Conservation (phyloP, 2,888 invertebrate species). For the Nomada ferruginata region DNA sequence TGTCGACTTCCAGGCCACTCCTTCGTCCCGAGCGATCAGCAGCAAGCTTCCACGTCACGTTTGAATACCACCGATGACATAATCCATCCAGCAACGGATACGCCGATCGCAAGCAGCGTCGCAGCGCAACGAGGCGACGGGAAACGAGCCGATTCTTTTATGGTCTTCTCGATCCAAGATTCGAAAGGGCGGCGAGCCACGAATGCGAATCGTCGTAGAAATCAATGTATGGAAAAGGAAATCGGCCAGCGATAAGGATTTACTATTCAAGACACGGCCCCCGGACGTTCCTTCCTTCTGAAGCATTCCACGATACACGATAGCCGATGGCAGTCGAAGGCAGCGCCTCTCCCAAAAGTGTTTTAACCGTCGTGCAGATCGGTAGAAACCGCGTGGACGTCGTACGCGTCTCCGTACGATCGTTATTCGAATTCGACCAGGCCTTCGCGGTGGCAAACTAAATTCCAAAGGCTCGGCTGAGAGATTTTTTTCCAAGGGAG, state of each 20-base stretch:
- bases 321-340: constrained; percentile 78
- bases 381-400: constrained; percentile 39
- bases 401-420: constrained; percentile 8
- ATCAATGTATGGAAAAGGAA: constrained; percentile 75
- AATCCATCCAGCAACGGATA: constrained; percentile 9
- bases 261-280: constrained; percentile 80
- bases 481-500: neutral
- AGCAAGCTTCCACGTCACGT: neutral
- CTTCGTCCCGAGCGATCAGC: neutral
- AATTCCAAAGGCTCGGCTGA: neutral
- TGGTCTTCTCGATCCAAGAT: constrained; percentile 58
- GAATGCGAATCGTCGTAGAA: constrained; percentile 60
- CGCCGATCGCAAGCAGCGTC: neutral
- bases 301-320: constrained; percentile 81
- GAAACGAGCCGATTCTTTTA: constrained; percentile 57
- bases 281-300: constrained; percentile 82
- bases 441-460: neutral
- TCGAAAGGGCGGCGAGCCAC: constrained; percentile 62
- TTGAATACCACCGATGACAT: constrained; percentile 35
- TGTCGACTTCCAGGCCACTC: neutral
- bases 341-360: constrained; percentile 75
- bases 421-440: neutral
- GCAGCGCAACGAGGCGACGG: constrained; percentile 4
- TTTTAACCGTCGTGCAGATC: constrained; percentile 52
- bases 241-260: constrained; percentile 76